A percentile compares a stretch with the other conserved stretches of the same genome.
These are phyloP conservation scores for Sclerodermus sp. DNA, from an alignment of 2,888 invertebrate genomes.

Conservation along the genomic window DNA sequence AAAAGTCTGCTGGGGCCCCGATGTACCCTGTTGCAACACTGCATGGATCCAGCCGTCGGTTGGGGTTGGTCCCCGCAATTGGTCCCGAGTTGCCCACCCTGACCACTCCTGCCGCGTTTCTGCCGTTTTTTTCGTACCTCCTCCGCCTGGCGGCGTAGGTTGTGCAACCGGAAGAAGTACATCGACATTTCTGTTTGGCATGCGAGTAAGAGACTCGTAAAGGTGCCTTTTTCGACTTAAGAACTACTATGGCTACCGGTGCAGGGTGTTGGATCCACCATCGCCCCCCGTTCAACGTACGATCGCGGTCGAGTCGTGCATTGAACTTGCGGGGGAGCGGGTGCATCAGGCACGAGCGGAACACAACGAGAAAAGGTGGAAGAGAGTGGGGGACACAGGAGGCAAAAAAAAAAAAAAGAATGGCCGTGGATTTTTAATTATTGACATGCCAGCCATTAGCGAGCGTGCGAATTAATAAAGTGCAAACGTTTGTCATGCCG, in stretches of 20 bases:
- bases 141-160: constrained; percentile 83
- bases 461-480: neutral
- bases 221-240: no score
- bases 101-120: constrained; percentile 49
- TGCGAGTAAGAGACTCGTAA: constrained; percentile 8
- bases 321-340: no score
- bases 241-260: no score
- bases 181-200: constrained; percentile 76
- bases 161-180: constrained; percentile 94
- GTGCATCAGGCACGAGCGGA: no score
- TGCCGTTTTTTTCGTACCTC: constrained; percentile 68
- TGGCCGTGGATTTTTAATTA: constrained; percentile 4
- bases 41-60: constrained; percentile 55
- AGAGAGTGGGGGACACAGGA: no score
- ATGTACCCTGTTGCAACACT: constrained; percentile 61
- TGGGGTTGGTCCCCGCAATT: constrained; percentile 53
- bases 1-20: constrained; percentile 78
- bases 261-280: no score
- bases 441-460: constrained; percentile 14
- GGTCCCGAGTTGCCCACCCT: constrained; percentile 49
- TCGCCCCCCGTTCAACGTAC: no score
- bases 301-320: no score
- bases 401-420: no score
- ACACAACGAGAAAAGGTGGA: no score
- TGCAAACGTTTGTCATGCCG: constrained; percentile 2